Evolutionary conservation across 2,888 invertebrate species (phyloP), one percentile per base, ranked within the genome.

Genomic region (Diplolepis rosae): DNA sequence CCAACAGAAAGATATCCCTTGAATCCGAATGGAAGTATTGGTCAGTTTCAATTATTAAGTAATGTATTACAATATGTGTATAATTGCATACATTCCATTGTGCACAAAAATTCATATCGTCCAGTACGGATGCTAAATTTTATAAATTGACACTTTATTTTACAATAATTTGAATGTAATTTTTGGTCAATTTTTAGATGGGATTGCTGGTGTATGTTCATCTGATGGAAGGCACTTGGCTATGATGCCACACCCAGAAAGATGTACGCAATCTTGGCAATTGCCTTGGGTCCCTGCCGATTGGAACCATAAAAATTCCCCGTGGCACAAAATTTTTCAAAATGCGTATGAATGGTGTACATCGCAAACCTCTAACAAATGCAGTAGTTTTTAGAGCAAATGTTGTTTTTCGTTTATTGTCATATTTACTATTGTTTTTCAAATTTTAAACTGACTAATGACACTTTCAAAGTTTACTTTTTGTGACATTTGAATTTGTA

Each of bases 241-340:
- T 0, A 93, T 99, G 92, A 99, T 99, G 99, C 99, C 99, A 2
- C 99, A 99, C 90, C 98, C 99, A 0, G 99, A 99, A 90, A 92
- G 98, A 74, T 96, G 96, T 85, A 93, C 95, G 73, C 91, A 95
- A 80, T 93, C 94, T 79, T 98, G 96, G 95, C 98, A 98, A 89
- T 96, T 97, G 93, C 94, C 97, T 1, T 93, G 93, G 85, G 85
- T 85, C 7, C 93, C 93, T 6, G 86, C 89, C 6, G 87, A 89
- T 68, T 91, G 92, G 87, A 84, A 87, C 28, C 90, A 91, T 73
- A 89, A 91, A 71, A 92, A 92, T 80, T 94, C 97, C 30, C 98
- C 98, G 0, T 99, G 98, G 98, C 92, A 95, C 77, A 91, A 93
- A 76, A 95, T 98, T 91, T 98, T 98, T 89, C 92, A 93, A 80